Conservation (phyloP, 2,113 vertebrate genomes). For the Xiphias gladius region DNA sequence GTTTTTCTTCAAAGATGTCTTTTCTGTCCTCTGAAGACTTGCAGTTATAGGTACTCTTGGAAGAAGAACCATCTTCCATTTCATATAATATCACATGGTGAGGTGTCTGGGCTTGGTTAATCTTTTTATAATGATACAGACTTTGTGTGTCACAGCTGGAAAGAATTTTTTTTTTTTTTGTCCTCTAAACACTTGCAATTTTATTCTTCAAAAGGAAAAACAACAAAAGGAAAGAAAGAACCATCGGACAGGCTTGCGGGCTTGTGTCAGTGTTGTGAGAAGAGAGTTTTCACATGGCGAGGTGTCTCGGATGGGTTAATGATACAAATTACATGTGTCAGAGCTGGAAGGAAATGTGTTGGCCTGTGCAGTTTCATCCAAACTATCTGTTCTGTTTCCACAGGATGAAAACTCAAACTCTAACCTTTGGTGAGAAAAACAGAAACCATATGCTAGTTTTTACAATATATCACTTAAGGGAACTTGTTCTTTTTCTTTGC, state of each 20-base stretch:
- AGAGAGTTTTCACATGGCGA: not conserved
- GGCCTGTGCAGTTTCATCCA: not conserved
- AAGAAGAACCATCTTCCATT: conserved; percentile 1
- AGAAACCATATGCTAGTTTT: not conserved
- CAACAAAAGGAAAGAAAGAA: not conserved
- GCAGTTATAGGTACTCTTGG: conserved; percentile 34
- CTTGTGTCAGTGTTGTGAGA: not conserved
- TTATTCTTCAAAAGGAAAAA: not conserved
- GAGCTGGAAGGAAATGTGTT: conserved; percentile 13
- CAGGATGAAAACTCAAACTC: not conserved
- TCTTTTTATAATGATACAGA: conserved; percentile 22
- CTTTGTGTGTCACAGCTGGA: conserved; percentile 22
- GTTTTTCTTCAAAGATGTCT: conserved; percentile 29
- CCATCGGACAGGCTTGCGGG: not conserved
- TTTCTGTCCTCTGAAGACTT: conserved; percentile 25
- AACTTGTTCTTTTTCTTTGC: not conserved
- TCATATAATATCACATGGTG: not conserved
- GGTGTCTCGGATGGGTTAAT: not conserved
- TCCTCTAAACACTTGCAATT: conserved; percentile 10
- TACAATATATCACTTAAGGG: not conserved
- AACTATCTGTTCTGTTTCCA: not conserved
- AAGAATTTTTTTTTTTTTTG: not conserved
- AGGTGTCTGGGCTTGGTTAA: conserved; percentile 5
- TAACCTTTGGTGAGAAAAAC: not conserved
- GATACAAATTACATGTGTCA: conserved; percentile 12